Percentiles rank a stretch among this genome's conserved stretches.
Evolutionary conservation across 2,888 invertebrate genomes (phyloP).

Genomic region (Drosophila testacea): DNA sequence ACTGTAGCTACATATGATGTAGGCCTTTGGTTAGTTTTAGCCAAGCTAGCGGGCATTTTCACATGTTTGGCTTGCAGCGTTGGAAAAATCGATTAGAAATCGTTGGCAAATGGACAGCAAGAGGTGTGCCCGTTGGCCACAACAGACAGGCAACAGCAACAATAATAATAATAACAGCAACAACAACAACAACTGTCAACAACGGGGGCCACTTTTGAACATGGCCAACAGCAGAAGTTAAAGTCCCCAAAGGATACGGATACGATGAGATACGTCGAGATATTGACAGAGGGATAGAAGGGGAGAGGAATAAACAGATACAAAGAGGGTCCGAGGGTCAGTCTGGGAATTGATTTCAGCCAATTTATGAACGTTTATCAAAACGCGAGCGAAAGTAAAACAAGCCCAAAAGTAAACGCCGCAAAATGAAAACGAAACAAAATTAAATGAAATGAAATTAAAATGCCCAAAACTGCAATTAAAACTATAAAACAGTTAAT

Average conservation of each 20-base stretch:
- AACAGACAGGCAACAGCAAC: conserved; percentile 38
- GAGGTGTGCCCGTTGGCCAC: conserved; percentile 74
- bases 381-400: conserved; percentile 67
- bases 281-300: conserved; percentile 39
- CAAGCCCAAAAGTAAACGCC: neutral
- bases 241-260: conserved; percentile 37
- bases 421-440: conserved; percentile 6
- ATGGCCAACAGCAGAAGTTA: conserved; percentile 11
- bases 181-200: conserved; percentile 31
- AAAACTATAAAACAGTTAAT: conserved; percentile 73
- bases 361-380: conserved; percentile 60
- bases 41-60: conserved; percentile 53
- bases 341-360: conserved; percentile 35
- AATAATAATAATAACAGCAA: conserved; percentile 16
- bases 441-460: conserved; percentile 26
- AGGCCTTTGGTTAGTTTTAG: conserved; percentile 27
- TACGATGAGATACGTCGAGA: conserved; percentile 5
- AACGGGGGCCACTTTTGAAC: conserved; percentile 36
- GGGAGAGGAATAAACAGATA: neutral
- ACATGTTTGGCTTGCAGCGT: conserved; percentile 53
- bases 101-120: conserved; percentile 79
- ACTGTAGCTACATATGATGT: conserved; percentile 14
- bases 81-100: conserved; percentile 79
- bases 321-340: neutral
- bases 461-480: conserved; percentile 65